Evolutionary conservation across 2,113 vertebrate genomes (phyloP), one percentile per base, ranked within the genome.

Genomic region (Gavia stellata): DNA sequence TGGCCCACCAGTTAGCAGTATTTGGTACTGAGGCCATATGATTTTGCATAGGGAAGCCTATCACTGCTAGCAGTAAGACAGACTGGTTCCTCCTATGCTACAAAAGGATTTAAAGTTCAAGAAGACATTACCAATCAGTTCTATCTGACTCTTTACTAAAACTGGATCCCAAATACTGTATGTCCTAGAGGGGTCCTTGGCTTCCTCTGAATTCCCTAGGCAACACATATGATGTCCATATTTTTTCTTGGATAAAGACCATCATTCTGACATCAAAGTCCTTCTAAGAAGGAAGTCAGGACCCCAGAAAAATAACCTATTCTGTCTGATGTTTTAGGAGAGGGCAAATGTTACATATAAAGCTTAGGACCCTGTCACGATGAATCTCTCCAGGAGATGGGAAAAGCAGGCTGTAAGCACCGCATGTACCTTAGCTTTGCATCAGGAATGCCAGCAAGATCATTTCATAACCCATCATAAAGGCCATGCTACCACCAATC

Each of bases 171-270:
- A 38, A 45, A 58, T 25, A 56, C 8, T n/a, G 0, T n/a, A 15
- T 33, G 3, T 52, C 49, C 28, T 49, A 65, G 44, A 68, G 34
- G 10, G 14, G 34, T 52, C 56, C 24, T 56, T 1, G 5, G 13
- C 26, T 91, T 94, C 55, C 53, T 77, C 45, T 80, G 31, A 83
- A 45, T 73, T 90, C 15, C 23, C 75, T 34, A 20, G 56, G 36
- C 3, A 6, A 56, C 44, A 68, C 18, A 20, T 19, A 80, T 0
- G 3, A 52, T 49, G 8, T 29, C 44, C 17, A 2, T 17, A 34
- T 53, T 89, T 91, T 91, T 74, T 92, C n/a, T 24, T 55, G 10
- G 23, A 55, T 34, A 31, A 81, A 85, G 34, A 55, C 15, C 25
- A 78, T 38, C 9, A 36, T 20, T 7, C 55, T 47, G 19, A 53